Evolutionary conservation across 2,797 vertebrate species (phyloP).

Genomic region (Poecile montanus): DNA sequence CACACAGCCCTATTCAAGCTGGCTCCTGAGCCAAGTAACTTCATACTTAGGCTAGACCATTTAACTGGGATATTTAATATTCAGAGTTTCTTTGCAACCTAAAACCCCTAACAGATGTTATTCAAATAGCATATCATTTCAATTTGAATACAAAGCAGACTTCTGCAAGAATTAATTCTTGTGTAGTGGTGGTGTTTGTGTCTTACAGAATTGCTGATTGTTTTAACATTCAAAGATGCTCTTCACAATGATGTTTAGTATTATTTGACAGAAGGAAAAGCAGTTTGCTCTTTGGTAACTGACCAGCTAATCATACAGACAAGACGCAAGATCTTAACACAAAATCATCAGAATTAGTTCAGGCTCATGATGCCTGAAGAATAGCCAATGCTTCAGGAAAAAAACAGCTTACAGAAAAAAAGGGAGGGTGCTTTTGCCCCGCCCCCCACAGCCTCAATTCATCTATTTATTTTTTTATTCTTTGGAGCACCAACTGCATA

Average conservation of each 20-base stretch:
- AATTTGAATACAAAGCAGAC: neutral
- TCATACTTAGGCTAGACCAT: neutral
- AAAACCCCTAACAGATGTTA: slow-evolving; percentile 32
- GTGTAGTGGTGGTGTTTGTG: neutral
- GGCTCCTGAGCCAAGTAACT: slow-evolving; percentile 10
- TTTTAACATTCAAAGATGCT: neutral
- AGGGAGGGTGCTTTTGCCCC: neutral
- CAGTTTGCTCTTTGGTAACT: neutral
- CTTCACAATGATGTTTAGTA: neutral
- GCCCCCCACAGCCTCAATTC: fast-evolving
- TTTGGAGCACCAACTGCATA: neutral
- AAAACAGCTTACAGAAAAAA: neutral
- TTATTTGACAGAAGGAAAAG: neutral
- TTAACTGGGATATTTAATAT: slow-evolving; percentile 21
- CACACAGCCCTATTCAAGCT: slow-evolving; percentile 1
- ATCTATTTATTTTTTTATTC: neutral
- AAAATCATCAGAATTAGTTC: neutral
- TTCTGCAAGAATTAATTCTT: neutral
- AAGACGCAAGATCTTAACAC: neutral
- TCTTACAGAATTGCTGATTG: neutral
- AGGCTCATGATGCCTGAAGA: neutral
- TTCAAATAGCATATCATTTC: neutral
- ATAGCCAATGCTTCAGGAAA: neutral
- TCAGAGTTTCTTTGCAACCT: slow-evolving; percentile 16
- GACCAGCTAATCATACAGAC: neutral